These are phyloP conservation scores for Dascillus cervinus DNA, from an alignment of 2,888 invertebrate species.

Conservation along the genomic window DNA sequence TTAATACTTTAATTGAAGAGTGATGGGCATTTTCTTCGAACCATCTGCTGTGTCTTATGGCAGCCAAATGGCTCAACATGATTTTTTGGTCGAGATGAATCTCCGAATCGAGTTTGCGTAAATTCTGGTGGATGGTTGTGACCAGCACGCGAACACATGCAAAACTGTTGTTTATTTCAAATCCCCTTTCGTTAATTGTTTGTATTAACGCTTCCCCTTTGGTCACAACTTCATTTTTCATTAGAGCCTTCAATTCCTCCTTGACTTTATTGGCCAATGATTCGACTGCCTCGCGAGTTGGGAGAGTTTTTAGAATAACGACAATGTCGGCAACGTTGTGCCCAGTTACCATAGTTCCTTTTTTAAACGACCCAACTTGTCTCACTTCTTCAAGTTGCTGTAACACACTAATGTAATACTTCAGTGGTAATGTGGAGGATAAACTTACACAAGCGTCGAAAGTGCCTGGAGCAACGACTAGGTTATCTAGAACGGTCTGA, in stretches of 20 bases:
- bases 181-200: conserved; percentile 67
- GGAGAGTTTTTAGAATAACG: conserved; percentile 91
- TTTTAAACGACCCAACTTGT: conserved; percentile 96
- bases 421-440: conserved; percentile 1
- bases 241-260: conserved; percentile 74
- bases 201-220: conserved; percentile 52
- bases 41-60: conserved; percentile 94
- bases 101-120: conserved; percentile 88
- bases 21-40: conserved; percentile 97
- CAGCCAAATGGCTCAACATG: conserved; percentile 84
- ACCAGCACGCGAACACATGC: conserved; percentile 87
- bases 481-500: conserved; percentile 88
- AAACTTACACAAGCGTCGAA: conserved; percentile 91
- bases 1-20: conserved; percentile 87
- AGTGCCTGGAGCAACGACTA: conserved; percentile 88
- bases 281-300: conserved; percentile 92
- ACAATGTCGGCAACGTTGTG: conserved; percentile 95
- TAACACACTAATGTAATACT: conserved; percentile 19
- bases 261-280: conserved; percentile 82
- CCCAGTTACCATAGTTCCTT: conserved; percentile 94
- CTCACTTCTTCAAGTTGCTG: conserved; percentile 90
- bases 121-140: conserved; percentile 89
- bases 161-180: conserved; percentile 77
- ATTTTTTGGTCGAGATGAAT: conserved; percentile 66
- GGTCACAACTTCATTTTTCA: conserved; percentile 54